A percentile compares a stretch with the other conserved stretches of the same genome.
phyloP scores from a whole-genome alignment of 2,113 vertebrate species.

The Cygnus atratus region DNA sequence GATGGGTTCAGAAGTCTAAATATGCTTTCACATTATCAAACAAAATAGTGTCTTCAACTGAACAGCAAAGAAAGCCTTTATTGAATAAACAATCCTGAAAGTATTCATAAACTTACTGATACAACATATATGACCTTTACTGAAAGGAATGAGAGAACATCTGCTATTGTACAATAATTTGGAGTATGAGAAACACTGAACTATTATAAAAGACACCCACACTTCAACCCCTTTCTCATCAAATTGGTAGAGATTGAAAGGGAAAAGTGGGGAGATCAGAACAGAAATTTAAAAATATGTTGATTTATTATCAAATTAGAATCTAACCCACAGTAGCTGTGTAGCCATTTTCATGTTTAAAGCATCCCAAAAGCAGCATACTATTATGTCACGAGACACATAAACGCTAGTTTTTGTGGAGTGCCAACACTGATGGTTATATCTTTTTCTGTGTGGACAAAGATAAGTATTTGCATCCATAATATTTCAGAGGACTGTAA shows the following conservation, averaged over 20 bases:
- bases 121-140: constrained; percentile 60
- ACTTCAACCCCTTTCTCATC: neutral
- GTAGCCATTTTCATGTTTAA: neutral
- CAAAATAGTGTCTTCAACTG: neutral
- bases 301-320: neutral
- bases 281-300: neutral
- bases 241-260: neutral
- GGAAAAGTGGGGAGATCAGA: neutral
- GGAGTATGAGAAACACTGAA: neutral
- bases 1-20: neutral
- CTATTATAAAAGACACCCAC: neutral
- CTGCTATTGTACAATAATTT: constrained; percentile 36
- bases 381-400: rapidly evolving
- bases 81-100: constrained; percentile 45
- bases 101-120: constrained; percentile 55
- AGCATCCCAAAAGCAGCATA: neutral
- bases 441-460: neutral
- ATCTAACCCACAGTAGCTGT: neutral
- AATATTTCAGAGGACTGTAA: neutral
- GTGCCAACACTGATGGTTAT: neutral
- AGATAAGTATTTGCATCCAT: neutral
- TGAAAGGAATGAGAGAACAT: constrained; percentile 56
- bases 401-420: neutral
- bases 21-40: neutral
- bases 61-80: neutral